A percentile compares a stretch with the other conserved stretches of the same genome.
Conservation (phyloP, 1,140 invertebrate species). For the Armadillidium nasatum region DNA sequence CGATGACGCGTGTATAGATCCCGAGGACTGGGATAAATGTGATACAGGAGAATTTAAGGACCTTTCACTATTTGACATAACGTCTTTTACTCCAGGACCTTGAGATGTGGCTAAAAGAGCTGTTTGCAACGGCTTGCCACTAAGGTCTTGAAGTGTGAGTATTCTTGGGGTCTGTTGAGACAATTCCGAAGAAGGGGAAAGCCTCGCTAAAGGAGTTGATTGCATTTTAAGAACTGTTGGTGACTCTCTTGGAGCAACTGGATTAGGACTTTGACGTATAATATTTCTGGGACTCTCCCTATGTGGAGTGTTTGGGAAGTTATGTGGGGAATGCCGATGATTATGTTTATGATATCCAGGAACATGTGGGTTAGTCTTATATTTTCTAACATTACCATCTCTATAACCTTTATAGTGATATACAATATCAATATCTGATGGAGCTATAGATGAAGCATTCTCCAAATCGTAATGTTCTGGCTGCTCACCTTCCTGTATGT, state of each 20-base stretch:
- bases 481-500: conserved; percentile 64
- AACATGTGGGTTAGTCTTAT: conserved; percentile 57
- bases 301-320: conserved; percentile 58
- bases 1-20: conserved; percentile 51
- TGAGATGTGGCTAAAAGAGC: conserved; percentile 80
- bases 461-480: conserved; percentile 95
- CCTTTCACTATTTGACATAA: conserved; percentile 75
- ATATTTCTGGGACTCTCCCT: conserved; percentile 52
- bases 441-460: conserved; percentile 93
- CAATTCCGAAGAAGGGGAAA: conserved; percentile 86
- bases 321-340: conserved; percentile 49
- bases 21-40: conserved; percentile 73
- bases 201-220: conserved; percentile 78
- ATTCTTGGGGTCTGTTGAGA: conserved; percentile 86
- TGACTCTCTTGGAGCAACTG: conserved; percentile 45
- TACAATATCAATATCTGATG: conserved; percentile 93
- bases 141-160: conserved; percentile 85
- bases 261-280: conserved; percentile 46
- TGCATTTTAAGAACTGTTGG: conserved; percentile 58
- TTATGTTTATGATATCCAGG: conserved; percentile 49
- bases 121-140: conserved; percentile 82
- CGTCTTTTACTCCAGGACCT: conserved; percentile 48
- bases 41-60: conserved; percentile 84
- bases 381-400: conserved; percentile 75
- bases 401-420: conserved; percentile 90